Conservation (phyloP, 2,797 vertebrate species). For the Spinibarbus caldwelli region DNA sequence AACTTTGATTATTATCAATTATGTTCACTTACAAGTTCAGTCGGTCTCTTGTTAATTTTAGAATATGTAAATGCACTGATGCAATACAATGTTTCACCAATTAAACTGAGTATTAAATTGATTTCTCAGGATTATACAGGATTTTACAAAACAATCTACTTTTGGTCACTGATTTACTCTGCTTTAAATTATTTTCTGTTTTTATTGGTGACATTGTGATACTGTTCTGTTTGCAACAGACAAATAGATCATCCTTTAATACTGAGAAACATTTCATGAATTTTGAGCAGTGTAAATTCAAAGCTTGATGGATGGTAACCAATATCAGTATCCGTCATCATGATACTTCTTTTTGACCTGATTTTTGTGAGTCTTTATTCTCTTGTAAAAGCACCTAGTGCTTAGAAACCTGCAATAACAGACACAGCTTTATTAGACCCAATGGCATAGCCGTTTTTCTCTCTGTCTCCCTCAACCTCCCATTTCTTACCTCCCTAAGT, state of each 20-base stretch:
- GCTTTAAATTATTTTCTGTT: not conserved
- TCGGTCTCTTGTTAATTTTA: not conserved
- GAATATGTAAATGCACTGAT: not conserved
- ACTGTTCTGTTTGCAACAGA: not conserved
- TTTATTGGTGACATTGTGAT: not conserved
- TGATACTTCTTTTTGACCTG: slow-evolving; percentile 70
- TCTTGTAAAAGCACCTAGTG: slow-evolving; percentile 73
- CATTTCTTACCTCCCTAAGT: slow-evolving; percentile 43
- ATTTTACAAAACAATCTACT: not conserved
- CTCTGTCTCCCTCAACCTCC: slow-evolving; percentile 61
- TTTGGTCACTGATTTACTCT: not conserved
- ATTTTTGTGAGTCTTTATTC: slow-evolving; percentile 72
- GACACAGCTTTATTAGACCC: slow-evolving; percentile 70
- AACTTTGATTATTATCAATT: not conserved
- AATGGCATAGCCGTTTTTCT: slow-evolving; percentile 65
- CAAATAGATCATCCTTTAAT: not conserved
- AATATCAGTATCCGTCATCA: slow-evolving; percentile 18
- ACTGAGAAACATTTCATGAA: slow-evolving; percentile 60
- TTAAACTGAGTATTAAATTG: not conserved
- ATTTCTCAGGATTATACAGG: not conserved
- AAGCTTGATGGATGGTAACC: not conserved
- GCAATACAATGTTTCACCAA: not conserved
- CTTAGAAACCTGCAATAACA: slow-evolving; percentile 79
- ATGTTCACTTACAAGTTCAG: not conserved
- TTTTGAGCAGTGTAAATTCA: slow-evolving; percentile 37